Conservation (phyloP, 2,797 vertebrate genomes). For the Malurus leucopterus region DNA sequence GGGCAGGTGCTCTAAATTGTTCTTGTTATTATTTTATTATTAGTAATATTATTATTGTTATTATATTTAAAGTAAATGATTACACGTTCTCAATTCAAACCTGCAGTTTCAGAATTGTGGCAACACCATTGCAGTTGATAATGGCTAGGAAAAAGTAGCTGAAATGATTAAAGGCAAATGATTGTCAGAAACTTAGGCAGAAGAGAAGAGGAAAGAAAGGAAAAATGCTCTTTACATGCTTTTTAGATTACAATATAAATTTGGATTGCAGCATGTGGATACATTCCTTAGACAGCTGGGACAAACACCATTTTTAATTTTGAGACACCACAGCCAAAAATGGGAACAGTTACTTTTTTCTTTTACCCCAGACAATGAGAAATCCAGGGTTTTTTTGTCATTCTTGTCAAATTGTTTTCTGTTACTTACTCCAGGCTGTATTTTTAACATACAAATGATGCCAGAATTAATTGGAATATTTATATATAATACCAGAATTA, state of each 20-base stretch:
- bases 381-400: not conserved
- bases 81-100: not conserved
- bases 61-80: not conserved
- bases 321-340: not conserved
- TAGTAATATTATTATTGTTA: not conserved
- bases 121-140: not conserved
- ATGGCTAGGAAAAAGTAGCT: not conserved
- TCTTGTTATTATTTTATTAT: not conserved
- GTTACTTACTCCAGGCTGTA: not conserved
- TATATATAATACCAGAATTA: not conserved
- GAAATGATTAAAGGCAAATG: not conserved
- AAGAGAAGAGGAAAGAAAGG: not conserved
- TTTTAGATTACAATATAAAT: not conserved
- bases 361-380: not conserved
- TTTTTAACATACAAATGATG: not conserved
- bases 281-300: constrained; percentile 1
- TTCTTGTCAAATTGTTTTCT: not conserved
- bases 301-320: not conserved
- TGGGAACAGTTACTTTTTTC: not conserved
- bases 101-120: not conserved
- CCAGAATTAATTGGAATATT: not conserved
- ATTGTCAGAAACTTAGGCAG: not conserved
- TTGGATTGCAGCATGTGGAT: not conserved
- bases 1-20: not conserved
- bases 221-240: not conserved